These are phyloP conservation scores for Nasonia vitripennis DNA, from an alignment of 1,140 invertebrate genomes.

Conservation along the genomic window DNA sequence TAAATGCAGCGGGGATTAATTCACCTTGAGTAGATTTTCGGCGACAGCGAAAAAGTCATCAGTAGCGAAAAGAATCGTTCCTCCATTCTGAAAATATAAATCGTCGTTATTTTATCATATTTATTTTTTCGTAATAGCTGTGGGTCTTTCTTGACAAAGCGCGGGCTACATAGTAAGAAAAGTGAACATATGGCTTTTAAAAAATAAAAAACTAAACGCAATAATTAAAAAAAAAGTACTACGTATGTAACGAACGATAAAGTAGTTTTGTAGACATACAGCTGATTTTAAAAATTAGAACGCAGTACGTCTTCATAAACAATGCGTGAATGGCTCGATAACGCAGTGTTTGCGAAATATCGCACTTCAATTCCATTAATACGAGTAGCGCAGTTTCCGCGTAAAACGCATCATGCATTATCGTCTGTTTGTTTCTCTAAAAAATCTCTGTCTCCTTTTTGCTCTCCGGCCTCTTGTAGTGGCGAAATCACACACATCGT, in stretches of 20 bases:
- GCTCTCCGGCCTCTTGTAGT: not conserved
- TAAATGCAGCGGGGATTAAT: not conserved
- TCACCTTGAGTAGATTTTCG: conserved; percentile 79
- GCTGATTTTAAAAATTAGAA: too few species aligned
- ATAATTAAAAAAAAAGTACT: too few species aligned
- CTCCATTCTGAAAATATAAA: conserved; percentile 75
- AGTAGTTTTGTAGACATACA: not conserved
- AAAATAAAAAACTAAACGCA: too few species aligned
- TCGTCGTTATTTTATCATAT: too few species aligned
- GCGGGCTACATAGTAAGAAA: too few species aligned
- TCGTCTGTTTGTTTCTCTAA: not conserved
- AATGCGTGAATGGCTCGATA: not conserved
- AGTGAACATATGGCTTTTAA: too few species aligned
- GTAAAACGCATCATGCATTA: not conserved
- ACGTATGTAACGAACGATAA: too few species aligned
- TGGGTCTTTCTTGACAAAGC: too few species aligned
- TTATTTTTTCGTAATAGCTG: too few species aligned
- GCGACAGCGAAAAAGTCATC: conserved; percentile 83
- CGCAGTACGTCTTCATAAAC: not conserved
- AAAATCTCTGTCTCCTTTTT: not conserved
- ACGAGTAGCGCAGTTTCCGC: not conserved
- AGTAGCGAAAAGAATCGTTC: conserved; percentile 79
- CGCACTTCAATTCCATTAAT: too few species aligned
- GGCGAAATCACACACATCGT: not conserved
- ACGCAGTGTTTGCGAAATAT: not conserved